Evolutionary conservation across 1,140 invertebrate genomes (phyloP).

Genomic region (Platorchestia sp.): DNA sequence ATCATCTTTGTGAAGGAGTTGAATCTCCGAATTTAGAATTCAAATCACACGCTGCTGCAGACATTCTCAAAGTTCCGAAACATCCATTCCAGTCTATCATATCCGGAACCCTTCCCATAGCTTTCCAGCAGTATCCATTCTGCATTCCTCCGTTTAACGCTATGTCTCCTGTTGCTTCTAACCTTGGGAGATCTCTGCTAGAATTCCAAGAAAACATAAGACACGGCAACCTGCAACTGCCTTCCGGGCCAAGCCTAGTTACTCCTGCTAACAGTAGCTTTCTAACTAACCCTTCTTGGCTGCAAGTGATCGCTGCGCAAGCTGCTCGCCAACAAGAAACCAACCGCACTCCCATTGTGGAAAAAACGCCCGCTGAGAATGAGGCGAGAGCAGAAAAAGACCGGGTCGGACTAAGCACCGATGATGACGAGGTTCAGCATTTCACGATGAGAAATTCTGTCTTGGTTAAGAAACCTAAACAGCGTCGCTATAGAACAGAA

Average conservation of each 20-base stretch:
- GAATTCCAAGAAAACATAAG: conserved; percentile 32
- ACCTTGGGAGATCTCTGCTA: conserved; percentile 1
- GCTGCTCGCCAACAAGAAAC: conserved; percentile 29
- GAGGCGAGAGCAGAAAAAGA: conserved; percentile 11
- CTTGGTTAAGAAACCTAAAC: conserved; percentile 90
- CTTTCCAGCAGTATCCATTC: conserved; percentile 14
- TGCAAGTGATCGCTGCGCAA: conserved; percentile 23
- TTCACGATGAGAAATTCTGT: conserved; percentile 84
- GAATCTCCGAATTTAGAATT: not conserved
- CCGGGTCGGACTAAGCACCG: not conserved
- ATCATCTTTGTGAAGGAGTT: not conserved
- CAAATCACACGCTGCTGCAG: conserved; percentile 20
- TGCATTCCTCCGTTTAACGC: conserved; percentile 16
- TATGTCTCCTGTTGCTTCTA: conserved; percentile 31
- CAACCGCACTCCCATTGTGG: not conserved
- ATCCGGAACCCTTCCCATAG: not conserved
- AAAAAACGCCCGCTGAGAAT: conserved; percentile 32
- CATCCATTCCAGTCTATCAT: conserved; percentile 38
- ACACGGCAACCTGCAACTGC: conserved; percentile 28
- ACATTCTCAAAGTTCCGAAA: conserved; percentile 37
- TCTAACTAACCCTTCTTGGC: conserved; percentile 19
- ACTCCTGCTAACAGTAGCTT: conserved; percentile 48
- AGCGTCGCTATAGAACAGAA: conserved; percentile 90
- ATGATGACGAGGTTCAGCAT: conserved; percentile 78
- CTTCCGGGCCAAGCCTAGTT: conserved; percentile 3